phyloP scores from a whole-genome alignment of 2,888 invertebrate species.

The Lissocephala sabroskyi region DNA sequence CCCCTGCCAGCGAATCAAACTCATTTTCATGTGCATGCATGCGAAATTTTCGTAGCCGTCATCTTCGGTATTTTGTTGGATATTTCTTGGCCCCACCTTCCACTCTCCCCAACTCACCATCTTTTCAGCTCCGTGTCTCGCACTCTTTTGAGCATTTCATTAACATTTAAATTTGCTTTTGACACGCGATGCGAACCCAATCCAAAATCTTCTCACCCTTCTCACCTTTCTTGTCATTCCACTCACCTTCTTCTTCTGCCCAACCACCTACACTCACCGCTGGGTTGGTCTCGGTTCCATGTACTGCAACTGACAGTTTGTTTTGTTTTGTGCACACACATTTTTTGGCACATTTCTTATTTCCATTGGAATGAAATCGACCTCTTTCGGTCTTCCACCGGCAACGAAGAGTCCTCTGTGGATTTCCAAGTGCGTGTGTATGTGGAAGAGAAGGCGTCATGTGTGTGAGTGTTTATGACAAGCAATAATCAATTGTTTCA shows the following conservation, averaged over 20 bases:
- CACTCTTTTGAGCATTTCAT: constrained; percentile 38
- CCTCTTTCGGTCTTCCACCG: background rate
- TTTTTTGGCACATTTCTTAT: background rate
- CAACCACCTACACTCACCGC: background rate
- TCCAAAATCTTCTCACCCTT: too few species aligned
- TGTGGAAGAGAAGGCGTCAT: constrained; percentile 13
- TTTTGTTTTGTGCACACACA: background rate
- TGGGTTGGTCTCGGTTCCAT: background rate
- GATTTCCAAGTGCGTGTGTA: background rate
- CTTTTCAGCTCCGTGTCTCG: background rate
- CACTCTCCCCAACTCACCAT: background rate
- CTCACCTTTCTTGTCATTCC: too few species aligned
- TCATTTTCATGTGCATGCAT: constrained; percentile 65
- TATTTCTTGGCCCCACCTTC: constrained; percentile 23
- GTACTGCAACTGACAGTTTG: constrained; percentile 2
- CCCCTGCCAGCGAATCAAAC: constrained; percentile 42
- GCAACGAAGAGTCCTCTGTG: background rate
- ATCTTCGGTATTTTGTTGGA: constrained; percentile 22
- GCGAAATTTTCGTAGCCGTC: constrained; percentile 34
- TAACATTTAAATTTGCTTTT: constrained; percentile 59
- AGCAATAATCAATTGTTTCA: constrained; percentile 62
- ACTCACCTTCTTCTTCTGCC: background rate
- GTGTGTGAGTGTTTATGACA: constrained; percentile 48
- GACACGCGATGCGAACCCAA: constrained; percentile 9
- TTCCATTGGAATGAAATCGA: background rate